A percentile compares a stretch with the other conserved stretches of the same genome.
These are phyloP conservation scores for Ormyrus nitidulus DNA, from an alignment of 2,888 invertebrate species.

Conservation along the genomic window DNA sequence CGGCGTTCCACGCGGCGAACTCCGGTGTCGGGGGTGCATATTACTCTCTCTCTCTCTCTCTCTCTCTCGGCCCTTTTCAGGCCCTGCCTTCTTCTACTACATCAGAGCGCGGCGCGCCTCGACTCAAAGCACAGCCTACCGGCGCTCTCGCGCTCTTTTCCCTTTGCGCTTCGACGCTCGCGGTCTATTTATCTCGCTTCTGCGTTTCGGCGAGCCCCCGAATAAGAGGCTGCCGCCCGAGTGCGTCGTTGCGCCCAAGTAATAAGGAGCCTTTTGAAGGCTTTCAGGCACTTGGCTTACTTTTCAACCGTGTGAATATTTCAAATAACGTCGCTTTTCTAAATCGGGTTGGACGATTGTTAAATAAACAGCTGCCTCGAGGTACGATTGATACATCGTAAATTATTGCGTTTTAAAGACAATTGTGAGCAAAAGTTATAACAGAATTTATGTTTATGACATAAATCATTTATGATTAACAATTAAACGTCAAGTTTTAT, in stretches of 20 bases:
- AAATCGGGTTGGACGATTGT: no score
- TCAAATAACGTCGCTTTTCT: no score
- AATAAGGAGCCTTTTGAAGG: not conserved
- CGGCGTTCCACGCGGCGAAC: slow-evolving; percentile 58
- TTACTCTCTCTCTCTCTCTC: not conserved
- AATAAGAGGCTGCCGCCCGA: slow-evolving; percentile 22
- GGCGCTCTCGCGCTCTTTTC: slow-evolving; percentile 29
- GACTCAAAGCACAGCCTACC: not conserved
- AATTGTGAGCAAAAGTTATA: no score
- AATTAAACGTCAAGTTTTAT: no score
- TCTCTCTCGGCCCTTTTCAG: slow-evolving; percentile 38
- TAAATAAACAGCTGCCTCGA: no score
- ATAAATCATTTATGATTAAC: no score
- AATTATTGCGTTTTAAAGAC: no score
- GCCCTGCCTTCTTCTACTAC: slow-evolving; percentile 16
- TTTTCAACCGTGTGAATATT: no score
- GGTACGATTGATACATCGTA: no score
- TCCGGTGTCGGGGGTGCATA: slow-evolving; percentile 47
- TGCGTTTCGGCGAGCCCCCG: slow-evolving; percentile 6
- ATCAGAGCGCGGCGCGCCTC: no score
- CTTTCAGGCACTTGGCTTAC: no score
- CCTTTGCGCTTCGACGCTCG: slow-evolving; percentile 12
- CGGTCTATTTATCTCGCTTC: slow-evolving; percentile 35
- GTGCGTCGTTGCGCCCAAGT: not conserved
- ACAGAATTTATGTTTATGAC: no score